phyloP scores from a whole-genome alignment of 2,797 vertebrate genomes.

The Scolopax bukidnonensis region DNA sequence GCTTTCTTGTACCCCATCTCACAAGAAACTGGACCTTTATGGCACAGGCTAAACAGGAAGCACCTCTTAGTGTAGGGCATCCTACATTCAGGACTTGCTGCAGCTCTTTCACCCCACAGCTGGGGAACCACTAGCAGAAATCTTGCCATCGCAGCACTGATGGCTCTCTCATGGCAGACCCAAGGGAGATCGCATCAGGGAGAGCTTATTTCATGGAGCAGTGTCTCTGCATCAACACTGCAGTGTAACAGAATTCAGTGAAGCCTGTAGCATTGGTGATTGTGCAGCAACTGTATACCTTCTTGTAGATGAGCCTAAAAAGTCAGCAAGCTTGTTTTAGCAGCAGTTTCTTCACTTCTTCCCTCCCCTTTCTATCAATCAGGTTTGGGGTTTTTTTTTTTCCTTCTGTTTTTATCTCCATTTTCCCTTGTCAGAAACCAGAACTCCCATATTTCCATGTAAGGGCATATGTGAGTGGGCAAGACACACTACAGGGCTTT shows the following conservation, averaged over 20 bases:
- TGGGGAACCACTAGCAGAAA: neutral
- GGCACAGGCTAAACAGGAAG: neutral
- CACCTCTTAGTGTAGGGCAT: neutral
- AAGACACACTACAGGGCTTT: neutral
- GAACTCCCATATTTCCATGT: neutral
- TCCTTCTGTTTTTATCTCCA: neutral
- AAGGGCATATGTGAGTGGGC: neutral
- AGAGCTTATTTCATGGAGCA: neutral
- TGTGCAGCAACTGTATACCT: neutral
- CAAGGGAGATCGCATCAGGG: neutral
- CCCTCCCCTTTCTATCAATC: neutral
- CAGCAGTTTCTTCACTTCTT: neutral
- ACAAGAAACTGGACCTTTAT: neutral
- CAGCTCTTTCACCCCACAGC: neutral
- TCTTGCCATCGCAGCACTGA: neutral
- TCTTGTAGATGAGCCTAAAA: neutral
- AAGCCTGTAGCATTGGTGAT: neutral
- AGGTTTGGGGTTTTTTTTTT: neutral
- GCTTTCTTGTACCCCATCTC: neutral
- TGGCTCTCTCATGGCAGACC: neutral
- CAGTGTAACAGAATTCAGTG: neutral
- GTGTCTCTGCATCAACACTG: neutral
- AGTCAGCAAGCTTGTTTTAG: neutral
- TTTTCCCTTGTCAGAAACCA: neutral
- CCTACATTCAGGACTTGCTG: neutral